phyloP scores from a whole-genome alignment of 2,113 vertebrate genomes.

The Engraulis encrasicolus region DNA sequence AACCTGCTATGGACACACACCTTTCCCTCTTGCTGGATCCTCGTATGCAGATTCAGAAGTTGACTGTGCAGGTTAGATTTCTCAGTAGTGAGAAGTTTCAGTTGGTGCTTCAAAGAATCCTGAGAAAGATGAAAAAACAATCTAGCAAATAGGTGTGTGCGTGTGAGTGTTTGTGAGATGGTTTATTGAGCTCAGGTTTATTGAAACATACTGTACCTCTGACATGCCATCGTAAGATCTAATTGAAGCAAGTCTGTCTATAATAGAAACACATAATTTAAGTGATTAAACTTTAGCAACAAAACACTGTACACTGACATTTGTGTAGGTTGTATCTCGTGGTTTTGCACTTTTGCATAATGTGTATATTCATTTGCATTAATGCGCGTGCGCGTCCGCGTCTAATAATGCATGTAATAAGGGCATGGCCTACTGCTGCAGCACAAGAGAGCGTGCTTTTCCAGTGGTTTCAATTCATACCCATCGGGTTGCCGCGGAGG shows the following conservation, averaged over 20 bases:
- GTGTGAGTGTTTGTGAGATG: slow-evolving; percentile 8
- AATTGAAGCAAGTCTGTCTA: slow-evolving; percentile 84
- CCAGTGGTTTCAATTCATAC: slow-evolving; percentile 67
- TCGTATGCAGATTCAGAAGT: slow-evolving; percentile 79
- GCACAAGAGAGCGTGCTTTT: background rate
- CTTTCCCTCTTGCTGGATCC: slow-evolving; percentile 84
- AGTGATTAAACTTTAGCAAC: background rate
- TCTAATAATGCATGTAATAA: no score
- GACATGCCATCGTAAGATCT: slow-evolving; percentile 84
- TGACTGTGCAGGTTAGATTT: slow-evolving; percentile 79
- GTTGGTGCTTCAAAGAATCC: slow-evolving; percentile 76
- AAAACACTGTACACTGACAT: background rate
- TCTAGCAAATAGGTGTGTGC: background rate
- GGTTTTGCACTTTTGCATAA: background rate
- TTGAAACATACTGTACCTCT: slow-evolving; percentile 78
- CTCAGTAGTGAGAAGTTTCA: slow-evolving; percentile 80
- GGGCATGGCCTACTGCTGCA: no score
- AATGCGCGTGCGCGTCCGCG: no score
- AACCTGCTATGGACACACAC: slow-evolving; percentile 58
- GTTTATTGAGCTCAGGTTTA: background rate
- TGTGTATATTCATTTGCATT: no score
- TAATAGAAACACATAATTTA: slow-evolving; percentile 50
- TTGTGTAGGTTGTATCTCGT: no score
- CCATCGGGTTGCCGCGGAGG: slow-evolving; percentile 78
- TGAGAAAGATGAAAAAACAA: slow-evolving; percentile 59